Base-by-base conservation (phyloP, 2,113 vertebrate species). In the Pelusios castaneus region DNA sequence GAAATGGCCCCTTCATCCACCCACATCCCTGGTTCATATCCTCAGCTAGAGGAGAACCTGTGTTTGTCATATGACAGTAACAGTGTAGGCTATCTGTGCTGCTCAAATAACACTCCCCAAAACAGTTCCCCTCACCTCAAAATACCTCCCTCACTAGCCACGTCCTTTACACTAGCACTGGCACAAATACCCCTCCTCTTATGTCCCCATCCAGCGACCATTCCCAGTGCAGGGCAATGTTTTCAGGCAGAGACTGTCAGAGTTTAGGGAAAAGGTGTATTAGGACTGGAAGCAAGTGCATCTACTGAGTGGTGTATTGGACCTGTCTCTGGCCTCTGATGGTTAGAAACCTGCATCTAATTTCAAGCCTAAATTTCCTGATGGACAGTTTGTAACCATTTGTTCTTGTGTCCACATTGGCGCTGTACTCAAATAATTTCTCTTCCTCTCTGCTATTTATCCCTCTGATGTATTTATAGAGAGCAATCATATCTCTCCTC, bases 1-100 rank as follows among this genome's bases (percentile, higher is more conserved):
- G n/a, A 70, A 70, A 51, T n/a, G 2, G 6, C 8, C 10, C 8
- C 1, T 4, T 0, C 8, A 81, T 54, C 19, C 79, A 34, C 0
- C 1, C 0, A 2, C 2, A 2, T 52, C n/a, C 70, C 56, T 0
- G 0, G 6, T n/a, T 54, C 78, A 51, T 29, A 78, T 43, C 19
- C 38, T 43, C 38, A 25, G 38, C 43, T 3, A 76, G 41, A 22
- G 27, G 43, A 58, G 29, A 25, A 58, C 56, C 11, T 5, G 2
- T 45, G 24, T 45, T 45, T 43, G 25, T 45, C 8, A 14, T 38
- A 45, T 75, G 7, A 75, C 41, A 25, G n/a, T 43, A 27, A 27
- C 3, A 2, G 41, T 10, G 41, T 41, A 43, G 24, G 21, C 70
- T 73, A 73, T 10, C 76, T 78, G 78, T 73, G 13, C 24, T 10